Conservation (phyloP, 2,888 invertebrate genomes). For the Entomobrya proxima region DNA sequence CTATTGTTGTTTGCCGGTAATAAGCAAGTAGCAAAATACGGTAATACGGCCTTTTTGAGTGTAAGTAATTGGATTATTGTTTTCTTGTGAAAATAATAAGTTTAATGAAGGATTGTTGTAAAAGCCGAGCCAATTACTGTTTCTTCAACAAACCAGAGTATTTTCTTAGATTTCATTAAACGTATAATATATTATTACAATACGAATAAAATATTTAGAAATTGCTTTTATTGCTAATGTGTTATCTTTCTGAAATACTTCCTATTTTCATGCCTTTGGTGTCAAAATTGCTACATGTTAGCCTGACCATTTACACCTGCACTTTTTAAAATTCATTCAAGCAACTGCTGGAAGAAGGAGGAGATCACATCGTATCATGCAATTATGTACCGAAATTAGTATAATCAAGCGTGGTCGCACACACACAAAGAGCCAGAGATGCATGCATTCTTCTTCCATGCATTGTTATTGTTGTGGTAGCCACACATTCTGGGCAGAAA, state of each 20-base stretch:
- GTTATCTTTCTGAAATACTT: neutral
- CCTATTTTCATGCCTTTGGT: conserved; percentile 10
- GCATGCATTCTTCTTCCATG: neutral
- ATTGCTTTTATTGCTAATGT: neutral
- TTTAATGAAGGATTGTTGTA: neutral
- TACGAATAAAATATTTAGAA: too few species aligned
- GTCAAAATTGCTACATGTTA: neutral
- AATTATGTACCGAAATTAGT: conserved; percentile 50
- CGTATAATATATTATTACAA: too few species aligned
- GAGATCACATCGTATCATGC: neutral
- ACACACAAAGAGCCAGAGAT: neutral
- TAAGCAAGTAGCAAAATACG: neutral
- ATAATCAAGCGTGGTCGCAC: conserved; percentile 33
- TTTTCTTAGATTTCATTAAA: too few species aligned
- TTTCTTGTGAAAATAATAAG: neutral
- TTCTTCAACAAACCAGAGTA: neutral
- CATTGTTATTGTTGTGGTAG: neutral
- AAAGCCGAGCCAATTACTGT: neutral
- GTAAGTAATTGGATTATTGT: neutral
- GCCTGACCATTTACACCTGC: neutral
- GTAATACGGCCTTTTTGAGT: neutral
- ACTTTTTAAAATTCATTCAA: neutral
- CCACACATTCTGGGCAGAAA: neutral
- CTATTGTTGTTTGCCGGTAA: neutral
- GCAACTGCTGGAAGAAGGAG: neutral